Evolutionary conservation across 2,113 vertebrate species (phyloP).

Genomic region (Sakesphorus luctuosus): DNA sequence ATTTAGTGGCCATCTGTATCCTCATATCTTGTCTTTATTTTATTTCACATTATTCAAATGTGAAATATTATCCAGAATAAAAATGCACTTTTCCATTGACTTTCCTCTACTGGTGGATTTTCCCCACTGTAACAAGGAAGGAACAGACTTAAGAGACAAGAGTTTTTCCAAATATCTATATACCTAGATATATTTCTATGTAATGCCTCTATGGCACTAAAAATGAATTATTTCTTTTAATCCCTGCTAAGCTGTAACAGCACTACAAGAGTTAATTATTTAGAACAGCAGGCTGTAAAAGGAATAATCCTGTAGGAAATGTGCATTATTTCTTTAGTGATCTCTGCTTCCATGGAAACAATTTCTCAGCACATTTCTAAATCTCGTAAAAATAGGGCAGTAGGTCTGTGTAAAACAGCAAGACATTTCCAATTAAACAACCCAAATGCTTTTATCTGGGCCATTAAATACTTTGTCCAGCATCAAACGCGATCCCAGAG

Average conservation of each 20-base stretch:
- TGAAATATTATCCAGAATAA: background rate
- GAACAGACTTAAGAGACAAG: background rate
- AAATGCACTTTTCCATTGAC: background rate
- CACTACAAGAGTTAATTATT: conserved; percentile 34
- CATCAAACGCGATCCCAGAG: background rate
- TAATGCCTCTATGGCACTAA: background rate
- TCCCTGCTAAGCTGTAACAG: background rate
- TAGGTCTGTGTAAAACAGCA: conserved; percentile 62
- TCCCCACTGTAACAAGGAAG: background rate
- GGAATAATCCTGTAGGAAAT: conserved; percentile 42
- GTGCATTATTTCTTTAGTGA: conserved; percentile 39
- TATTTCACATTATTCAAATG: background rate
- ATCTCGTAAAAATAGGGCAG: conserved; percentile 52
- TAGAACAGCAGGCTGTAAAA: conserved; percentile 15
- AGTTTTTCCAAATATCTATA: background rate
- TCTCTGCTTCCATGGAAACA: conserved; percentile 71
- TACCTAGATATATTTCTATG: background rate
- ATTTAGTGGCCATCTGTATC: background rate
- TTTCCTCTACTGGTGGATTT: background rate
- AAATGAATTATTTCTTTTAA: background rate
- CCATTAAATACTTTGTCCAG: conserved; percentile 47
- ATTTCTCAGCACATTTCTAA: conserved; percentile 53
- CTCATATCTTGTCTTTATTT: background rate
- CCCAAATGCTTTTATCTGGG: conserved; percentile 32
- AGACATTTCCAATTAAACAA: conserved; percentile 52